Conservation (phyloP, 1,140 invertebrate species). For the Nasonia longicornis region DNA sequence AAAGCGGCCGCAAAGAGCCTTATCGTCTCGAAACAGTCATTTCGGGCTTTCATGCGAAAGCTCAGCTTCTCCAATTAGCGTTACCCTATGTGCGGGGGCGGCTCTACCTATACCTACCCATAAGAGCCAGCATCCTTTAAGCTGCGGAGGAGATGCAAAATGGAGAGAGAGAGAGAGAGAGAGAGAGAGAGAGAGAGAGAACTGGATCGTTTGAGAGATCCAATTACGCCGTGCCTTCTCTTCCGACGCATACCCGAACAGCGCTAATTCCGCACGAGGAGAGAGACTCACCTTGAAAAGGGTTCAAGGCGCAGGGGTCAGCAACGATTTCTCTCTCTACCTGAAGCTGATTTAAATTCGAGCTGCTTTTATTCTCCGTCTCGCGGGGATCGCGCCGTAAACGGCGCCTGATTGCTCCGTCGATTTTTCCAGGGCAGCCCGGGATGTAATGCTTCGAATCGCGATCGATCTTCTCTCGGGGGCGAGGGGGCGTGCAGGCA, state of each 20-base stretch:
- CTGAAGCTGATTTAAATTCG: background rate
- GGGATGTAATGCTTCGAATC: background rate
- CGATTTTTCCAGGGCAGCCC: background rate
- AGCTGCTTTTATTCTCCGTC: background rate
- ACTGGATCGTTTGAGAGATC: conserved; percentile 46
- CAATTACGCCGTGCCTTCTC: conserved; percentile 49
- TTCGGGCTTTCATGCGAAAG: conserved; percentile 50
- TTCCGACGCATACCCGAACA: conserved; percentile 30
- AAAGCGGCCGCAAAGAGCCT: conserved; percentile 35
- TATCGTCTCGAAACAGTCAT: conserved; percentile 49
- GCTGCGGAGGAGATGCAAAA: conserved; percentile 32
- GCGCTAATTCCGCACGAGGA: conserved; percentile 32
- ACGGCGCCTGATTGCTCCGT: background rate
- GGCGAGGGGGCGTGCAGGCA: background rate
- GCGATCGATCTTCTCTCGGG: background rate
- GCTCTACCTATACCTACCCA: conserved; percentile 11
- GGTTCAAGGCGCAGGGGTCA: conserved; percentile 51
- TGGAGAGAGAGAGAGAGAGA: conserved; percentile 31
- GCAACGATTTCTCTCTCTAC: background rate
- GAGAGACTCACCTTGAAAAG: conserved; percentile 44
- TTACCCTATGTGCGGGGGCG: conserved; percentile 3
- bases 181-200: conserved; percentile 24
- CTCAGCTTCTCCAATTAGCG: conserved; percentile 54
- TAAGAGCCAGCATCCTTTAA: conserved; percentile 23
- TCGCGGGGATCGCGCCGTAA: background rate